phyloP scores from a whole-genome alignment of 2,888 invertebrate genomes.

The Himalopsyche kuldschensis region DNA sequence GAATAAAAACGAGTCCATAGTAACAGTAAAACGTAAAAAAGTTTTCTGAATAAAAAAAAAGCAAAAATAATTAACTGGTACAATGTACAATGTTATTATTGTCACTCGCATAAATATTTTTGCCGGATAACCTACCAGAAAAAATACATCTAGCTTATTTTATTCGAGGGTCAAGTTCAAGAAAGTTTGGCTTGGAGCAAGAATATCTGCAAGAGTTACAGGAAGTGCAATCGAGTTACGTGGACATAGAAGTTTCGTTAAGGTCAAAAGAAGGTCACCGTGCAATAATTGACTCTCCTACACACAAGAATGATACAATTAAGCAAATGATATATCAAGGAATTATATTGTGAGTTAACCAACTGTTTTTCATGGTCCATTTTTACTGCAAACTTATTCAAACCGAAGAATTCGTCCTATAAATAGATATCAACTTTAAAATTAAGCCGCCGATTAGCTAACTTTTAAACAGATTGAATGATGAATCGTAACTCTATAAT shows the following conservation, averaged over 20 bases:
- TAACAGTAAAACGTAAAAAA: no score
- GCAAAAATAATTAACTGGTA: no score
- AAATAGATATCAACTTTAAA: background rate
- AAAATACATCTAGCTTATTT: background rate
- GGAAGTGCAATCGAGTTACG: background rate
- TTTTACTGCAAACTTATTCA: background rate
- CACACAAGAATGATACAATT: background rate
- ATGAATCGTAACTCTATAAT: background rate
- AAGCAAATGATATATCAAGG: no score
- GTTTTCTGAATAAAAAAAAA: no score
- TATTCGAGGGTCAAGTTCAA: background rate
- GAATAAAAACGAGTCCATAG: background rate
- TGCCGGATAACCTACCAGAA: no score
- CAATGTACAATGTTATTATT: no score
- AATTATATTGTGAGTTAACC: background rate
- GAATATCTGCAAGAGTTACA: background rate
- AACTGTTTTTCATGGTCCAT: background rate
- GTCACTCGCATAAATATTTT: no score
- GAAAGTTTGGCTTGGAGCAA: background rate
- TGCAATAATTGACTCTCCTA: background rate
- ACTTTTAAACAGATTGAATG: background rate
- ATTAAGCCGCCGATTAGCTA: background rate
- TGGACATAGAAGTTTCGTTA: background rate
- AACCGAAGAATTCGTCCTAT: background rate
- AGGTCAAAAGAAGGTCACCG: slow-evolving; percentile 26